These are phyloP conservation scores for Gymnothorax javanicus DNA, from an alignment of 2,797 vertebrate genomes.

Conservation along the genomic window DNA sequence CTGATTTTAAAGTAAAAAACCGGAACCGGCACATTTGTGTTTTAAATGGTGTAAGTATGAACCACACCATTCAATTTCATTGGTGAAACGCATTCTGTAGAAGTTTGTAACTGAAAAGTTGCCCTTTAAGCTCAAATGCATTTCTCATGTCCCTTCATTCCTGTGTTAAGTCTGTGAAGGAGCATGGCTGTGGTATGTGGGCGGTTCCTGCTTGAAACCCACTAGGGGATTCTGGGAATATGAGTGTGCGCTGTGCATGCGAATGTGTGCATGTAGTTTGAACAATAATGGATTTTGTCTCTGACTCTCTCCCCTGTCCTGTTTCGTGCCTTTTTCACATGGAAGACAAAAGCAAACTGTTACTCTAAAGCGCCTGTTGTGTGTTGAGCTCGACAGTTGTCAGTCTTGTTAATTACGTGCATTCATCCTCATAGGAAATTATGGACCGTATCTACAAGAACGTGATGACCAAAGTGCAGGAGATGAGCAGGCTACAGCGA, in stretches of 20 bases:
- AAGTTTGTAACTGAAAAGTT: not conserved
- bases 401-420: not conserved
- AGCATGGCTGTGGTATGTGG: not conserved
- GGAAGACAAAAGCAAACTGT: not conserved
- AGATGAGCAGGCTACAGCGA: slow-evolving; percentile 90
- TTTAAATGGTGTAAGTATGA: too few species aligned
- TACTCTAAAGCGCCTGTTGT: not conserved
- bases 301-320: not conserved
- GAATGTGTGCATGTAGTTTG: not conserved
- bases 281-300: too few species aligned
- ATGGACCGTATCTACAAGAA: slow-evolving; percentile 99
- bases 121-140: not conserved
- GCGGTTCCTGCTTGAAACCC: not conserved
- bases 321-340: too few species aligned
- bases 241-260: not conserved
- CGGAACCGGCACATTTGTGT: too few species aligned
- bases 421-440: slow-evolving; percentile 80
- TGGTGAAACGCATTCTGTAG: too few species aligned
- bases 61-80: too few species aligned
- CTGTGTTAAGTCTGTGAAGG: not conserved
- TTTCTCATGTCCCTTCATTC: not conserved
- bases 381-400: too few species aligned
- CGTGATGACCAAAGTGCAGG: slow-evolving; percentile 95
- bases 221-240: not conserved
- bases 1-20: too few species aligned